Percentiles rank a stretch among this genome's conserved stretches.
Evolutionary conservation across 1,140 invertebrate species (phyloP).

Genomic region (Drosophila kurseongensis): DNA sequence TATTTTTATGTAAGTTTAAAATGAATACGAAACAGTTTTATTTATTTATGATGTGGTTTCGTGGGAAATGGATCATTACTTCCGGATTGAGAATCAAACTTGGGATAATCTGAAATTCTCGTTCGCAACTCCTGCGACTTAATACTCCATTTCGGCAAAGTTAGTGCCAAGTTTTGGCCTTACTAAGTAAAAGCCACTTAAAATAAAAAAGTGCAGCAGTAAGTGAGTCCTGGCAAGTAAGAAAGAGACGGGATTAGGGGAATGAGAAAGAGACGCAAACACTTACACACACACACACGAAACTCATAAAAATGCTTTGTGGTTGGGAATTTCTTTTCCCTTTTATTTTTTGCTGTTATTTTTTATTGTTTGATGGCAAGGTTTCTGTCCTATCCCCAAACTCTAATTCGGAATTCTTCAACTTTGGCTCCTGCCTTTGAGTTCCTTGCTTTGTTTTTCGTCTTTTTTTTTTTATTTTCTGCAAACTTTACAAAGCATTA

Average conservation of each 20-base stretch:
- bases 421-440: slow-evolving; percentile 33
- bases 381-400: slow-evolving; percentile 34
- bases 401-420: slow-evolving; percentile 36
- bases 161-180: slow-evolving; percentile 43
- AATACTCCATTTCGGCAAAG: not conserved
- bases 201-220: slow-evolving; percentile 35
- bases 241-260: not conserved
- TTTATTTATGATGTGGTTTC: too few species aligned
- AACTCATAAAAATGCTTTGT: slow-evolving; percentile 79
- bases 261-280: slow-evolving; percentile 12
- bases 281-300: slow-evolving; percentile 31
- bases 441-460: slow-evolving; percentile 4
- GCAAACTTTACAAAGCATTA: slow-evolving; percentile 74
- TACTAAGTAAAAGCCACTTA: slow-evolving; percentile 70
- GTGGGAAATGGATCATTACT: too few species aligned
- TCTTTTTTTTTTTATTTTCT: slow-evolving; percentile 28
- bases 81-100: not conserved
- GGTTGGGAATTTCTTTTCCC: slow-evolving; percentile 41
- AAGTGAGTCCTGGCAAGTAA: slow-evolving; percentile 7
- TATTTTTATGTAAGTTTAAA: too few species aligned
- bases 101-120: slow-evolving; percentile 1
- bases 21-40: too few species aligned
- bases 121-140: not conserved
- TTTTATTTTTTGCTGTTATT: slow-evolving; percentile 51
- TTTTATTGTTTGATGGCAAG: slow-evolving; percentile 43